These are phyloP conservation scores for Drosophila mauritiana DNA, from an alignment of 1,140 invertebrate genomes.

Conservation along the genomic window DNA sequence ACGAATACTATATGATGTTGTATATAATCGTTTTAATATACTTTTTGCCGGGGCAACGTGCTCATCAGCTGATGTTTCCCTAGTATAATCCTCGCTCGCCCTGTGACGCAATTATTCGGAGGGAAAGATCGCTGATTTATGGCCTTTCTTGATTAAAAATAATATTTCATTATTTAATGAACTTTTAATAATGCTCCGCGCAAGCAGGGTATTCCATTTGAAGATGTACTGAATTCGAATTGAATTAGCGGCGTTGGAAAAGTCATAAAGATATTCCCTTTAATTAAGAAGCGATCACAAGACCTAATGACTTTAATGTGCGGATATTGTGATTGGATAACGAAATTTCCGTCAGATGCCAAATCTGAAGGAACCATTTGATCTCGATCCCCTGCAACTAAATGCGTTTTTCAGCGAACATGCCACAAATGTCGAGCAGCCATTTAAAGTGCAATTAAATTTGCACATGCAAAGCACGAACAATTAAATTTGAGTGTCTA, in stretches of 20 bases:
- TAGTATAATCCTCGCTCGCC: slow-evolving; percentile 11
- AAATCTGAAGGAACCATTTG: slow-evolving; percentile 1
- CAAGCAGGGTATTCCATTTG: neutral
- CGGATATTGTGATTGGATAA: slow-evolving; percentile 3
- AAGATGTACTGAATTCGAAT: neutral
- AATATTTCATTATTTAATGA: slow-evolving; percentile 29
- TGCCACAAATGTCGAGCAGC: slow-evolving; percentile 54
- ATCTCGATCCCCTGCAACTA: slow-evolving; percentile 2
- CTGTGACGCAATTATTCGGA: slow-evolving; percentile 28
- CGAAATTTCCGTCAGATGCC: slow-evolving; percentile 21
- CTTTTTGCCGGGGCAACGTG: slow-evolving; percentile 25
- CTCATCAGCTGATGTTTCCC: slow-evolving; percentile 24
- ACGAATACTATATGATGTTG: slow-evolving; percentile 25
- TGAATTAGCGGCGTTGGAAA: neutral
- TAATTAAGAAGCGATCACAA: slow-evolving; percentile 42
- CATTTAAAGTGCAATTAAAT: slow-evolving; percentile 46
- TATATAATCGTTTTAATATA: slow-evolving; percentile 16
- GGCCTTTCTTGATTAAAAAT: slow-evolving; percentile 9
- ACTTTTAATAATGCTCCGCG: slow-evolving; percentile 6
- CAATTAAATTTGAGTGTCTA: slow-evolving; percentile 44
- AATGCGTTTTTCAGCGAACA: slow-evolving; percentile 1
- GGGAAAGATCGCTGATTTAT: slow-evolving; percentile 24
- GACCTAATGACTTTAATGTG: slow-evolving; percentile 9
- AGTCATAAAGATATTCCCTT: slow-evolving; percentile 20
- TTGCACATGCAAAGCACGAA: slow-evolving; percentile 41